These are phyloP conservation scores for Adoxophyes honmai DNA, from an alignment of 1,140 invertebrate species.

Conservation along the genomic window DNA sequence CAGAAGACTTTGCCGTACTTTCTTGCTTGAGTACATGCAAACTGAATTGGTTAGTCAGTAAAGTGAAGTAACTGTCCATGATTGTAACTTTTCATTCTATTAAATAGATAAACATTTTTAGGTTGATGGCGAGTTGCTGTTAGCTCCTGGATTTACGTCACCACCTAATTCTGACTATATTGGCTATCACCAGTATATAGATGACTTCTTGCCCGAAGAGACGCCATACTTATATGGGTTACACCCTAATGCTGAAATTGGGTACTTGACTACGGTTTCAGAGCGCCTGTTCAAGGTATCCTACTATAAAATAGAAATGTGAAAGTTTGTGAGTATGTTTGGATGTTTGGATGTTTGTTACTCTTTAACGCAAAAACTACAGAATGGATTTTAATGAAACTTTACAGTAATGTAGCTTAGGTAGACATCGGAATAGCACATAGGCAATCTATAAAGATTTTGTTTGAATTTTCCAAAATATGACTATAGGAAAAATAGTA, in stretches of 20 bases:
- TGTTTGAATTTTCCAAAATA: too few species aligned
- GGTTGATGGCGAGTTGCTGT: conserved; percentile 89
- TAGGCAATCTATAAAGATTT: too few species aligned
- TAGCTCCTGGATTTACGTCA: conserved; percentile 89
- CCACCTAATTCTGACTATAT: conserved; percentile 92
- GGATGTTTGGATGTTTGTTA: too few species aligned
- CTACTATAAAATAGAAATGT: too few species aligned
- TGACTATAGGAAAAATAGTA: too few species aligned
- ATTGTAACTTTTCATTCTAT: background rate
- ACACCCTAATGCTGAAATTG: conserved; percentile 97
- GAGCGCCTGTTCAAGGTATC: conserved; percentile 89
- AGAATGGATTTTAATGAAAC: too few species aligned
- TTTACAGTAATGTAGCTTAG: too few species aligned
- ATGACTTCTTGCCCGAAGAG: conserved; percentile 91
- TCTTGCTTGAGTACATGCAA: conserved; percentile 92
- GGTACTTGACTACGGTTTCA: conserved; percentile 91
- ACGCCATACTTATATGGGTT: conserved; percentile 94
- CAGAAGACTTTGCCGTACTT: conserved; percentile 90
- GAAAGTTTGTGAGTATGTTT: too few species aligned
- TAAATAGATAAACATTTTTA: conserved; percentile 38
- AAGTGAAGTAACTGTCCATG: background rate
- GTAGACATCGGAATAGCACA: too few species aligned
- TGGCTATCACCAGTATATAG: conserved; percentile 93
- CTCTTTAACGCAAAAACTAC: too few species aligned
- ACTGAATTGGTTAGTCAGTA: conserved; percentile 83